These are phyloP conservation scores for Shargacucullia verbasci DNA, from an alignment of 2,888 invertebrate genomes.

Conservation along the genomic window DNA sequence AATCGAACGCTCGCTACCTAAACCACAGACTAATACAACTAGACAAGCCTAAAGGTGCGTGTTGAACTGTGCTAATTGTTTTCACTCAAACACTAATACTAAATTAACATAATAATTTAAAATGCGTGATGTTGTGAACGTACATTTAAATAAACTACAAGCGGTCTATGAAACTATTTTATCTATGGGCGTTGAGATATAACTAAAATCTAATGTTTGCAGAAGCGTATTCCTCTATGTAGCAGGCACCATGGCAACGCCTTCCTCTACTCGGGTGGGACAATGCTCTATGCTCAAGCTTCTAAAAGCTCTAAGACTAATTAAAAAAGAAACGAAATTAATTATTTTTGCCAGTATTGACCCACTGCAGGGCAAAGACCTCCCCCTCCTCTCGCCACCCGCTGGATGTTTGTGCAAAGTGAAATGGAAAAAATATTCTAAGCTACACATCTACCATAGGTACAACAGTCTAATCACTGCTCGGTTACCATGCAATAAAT, in stretches of 20 bases:
- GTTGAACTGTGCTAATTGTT: too few relatives aligned
- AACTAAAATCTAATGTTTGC: conserved; percentile 7
- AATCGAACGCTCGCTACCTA: conserved; percentile 4
- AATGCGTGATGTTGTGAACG: too few relatives aligned
- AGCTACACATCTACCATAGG: conserved; percentile 17
- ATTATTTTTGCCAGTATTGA: conserved; percentile 31
- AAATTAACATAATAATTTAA: too few relatives aligned
- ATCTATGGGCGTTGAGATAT: not conserved
- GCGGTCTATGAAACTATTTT: too few relatives aligned
- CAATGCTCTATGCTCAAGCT: not conserved
- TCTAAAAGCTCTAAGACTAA: conserved; percentile 8
- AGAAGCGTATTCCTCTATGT: not conserved
- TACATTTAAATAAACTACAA: too few relatives aligned
- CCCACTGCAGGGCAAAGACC: conserved; percentile 36
- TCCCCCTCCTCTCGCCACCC: conserved; percentile 8
- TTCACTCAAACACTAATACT: too few relatives aligned
- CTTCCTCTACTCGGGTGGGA: conserved; percentile 7
- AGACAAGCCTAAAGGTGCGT: too few relatives aligned
- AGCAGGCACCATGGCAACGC: conserved; percentile 42
- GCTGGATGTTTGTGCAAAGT: conserved; percentile 23
- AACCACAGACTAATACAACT: too few relatives aligned
- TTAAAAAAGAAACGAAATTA: not conserved
- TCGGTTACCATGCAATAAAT: too few relatives aligned
- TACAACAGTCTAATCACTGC: not conserved
- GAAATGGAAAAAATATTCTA: conserved; percentile 14